Evolutionary conservation across 2,888 invertebrate genomes (phyloP).

Genomic region (Dyspetes luteomarginatus): DNA sequence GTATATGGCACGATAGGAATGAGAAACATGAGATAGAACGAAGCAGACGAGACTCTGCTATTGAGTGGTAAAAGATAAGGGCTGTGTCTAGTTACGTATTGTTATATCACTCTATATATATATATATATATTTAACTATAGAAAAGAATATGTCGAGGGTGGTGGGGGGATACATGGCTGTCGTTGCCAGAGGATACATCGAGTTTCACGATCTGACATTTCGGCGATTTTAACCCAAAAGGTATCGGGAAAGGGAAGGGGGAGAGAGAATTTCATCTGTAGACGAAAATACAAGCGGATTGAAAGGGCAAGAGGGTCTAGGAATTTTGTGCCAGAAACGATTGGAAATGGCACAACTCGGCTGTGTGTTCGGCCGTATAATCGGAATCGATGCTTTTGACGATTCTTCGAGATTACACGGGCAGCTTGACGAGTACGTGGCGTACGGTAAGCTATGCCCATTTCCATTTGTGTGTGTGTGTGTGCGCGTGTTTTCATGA

Average conservation of each 20-base stretch:
- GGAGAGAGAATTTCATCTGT: slow-evolving; percentile 7
- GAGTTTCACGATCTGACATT: slow-evolving; percentile 59
- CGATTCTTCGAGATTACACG: slow-evolving; percentile 48
- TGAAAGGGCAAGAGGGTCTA: slow-evolving; percentile 19
- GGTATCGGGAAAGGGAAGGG: neutral
- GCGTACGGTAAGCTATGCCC: neutral
- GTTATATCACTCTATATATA: neutral
- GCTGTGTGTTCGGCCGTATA: slow-evolving; percentile 37
- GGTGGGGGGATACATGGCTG: slow-evolving; percentile 17
- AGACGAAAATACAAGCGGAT: slow-evolving; percentile 39
- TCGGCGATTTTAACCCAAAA: slow-evolving; percentile 21
- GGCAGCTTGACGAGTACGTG: neutral
- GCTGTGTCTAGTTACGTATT: slow-evolving; percentile 17
- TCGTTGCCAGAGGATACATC: slow-evolving; percentile 59
- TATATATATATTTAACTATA: neutral
- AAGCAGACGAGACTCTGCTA: slow-evolving; percentile 23
- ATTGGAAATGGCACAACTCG: slow-evolving; percentile 42
- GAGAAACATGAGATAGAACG: slow-evolving; percentile 13
- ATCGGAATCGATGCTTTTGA: slow-evolving; percentile 66
- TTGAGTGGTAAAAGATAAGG: slow-evolving; percentile 51
- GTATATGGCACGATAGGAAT: neutral
- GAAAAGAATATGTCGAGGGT: neutral
- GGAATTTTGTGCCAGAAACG: slow-evolving; percentile 63
- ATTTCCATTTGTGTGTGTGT: neutral
- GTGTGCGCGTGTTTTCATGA: too few species aligned